Percentiles rank a stretch among this genome's conserved stretches.
Evolutionary conservation across 2,888 invertebrate species (phyloP).

Genomic region (Ametastegia equiseti): DNA sequence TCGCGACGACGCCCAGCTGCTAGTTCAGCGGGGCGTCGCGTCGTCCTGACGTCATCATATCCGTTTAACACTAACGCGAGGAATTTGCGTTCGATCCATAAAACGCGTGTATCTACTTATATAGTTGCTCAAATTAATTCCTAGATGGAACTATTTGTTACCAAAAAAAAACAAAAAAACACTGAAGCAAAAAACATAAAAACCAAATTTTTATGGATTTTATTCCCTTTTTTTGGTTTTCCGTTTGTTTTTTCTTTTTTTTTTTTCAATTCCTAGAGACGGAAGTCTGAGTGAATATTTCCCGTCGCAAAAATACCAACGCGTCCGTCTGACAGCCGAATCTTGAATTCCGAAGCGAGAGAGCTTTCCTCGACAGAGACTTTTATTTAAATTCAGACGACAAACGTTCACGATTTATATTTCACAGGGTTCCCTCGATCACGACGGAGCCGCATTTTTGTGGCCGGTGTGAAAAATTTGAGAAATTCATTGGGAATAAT

Average conservation of each 20-base stretch:
- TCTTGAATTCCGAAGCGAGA: neutral
- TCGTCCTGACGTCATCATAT: neutral
- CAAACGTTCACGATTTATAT: neutral
- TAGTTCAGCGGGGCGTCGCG: constrained; percentile 6
- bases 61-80: neutral
- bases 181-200: neutral
- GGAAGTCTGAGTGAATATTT: neutral
- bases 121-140: neutral
- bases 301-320: neutral
- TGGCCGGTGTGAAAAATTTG: too few relatives aligned
- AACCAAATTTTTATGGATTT: too few relatives aligned
- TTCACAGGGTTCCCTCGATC: neutral
- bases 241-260: neutral
- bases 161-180: neutral
- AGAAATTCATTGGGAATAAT: too few relatives aligned
- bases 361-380: neutral
- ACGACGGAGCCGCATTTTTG: neutral
- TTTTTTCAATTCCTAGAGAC: neutral
- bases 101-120: too few relatives aligned
- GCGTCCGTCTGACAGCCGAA: neutral
- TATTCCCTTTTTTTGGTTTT: neutral
- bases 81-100: neutral
- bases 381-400: too few relatives aligned
- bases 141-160: neutral
- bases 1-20: constrained; percentile 3